phyloP scores from a whole-genome alignment of 2,113 vertebrate genomes.

The Pandion haliaetus region DNA sequence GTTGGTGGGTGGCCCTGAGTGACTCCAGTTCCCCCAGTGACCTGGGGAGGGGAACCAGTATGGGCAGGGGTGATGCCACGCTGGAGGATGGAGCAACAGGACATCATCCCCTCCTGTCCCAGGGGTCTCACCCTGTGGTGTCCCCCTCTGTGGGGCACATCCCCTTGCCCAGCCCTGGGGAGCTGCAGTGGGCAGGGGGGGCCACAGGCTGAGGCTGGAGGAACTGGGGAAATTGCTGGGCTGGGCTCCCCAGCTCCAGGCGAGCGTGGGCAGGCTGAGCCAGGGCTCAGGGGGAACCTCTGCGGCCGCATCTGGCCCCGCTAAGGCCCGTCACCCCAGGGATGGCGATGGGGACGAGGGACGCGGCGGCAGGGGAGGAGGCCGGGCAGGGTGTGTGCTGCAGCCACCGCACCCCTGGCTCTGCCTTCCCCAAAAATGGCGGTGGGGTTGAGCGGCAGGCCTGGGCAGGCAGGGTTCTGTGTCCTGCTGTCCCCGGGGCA shows the following conservation, averaged over 20 bases:
- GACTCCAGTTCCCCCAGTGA: not conserved
- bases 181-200: not conserved
- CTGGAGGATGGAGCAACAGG: not conserved
- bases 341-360: not conserved
- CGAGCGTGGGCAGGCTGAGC: not conserved
- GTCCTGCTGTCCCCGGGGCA: not conserved
- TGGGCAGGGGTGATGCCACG: not conserved
- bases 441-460: not conserved
- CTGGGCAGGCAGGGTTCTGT: not conserved
- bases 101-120: not conserved
- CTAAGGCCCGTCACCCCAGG: not conserved
- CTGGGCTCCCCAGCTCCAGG: not conserved
- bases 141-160: not conserved
- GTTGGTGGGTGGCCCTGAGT: rapidly evolving
- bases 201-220: rapidly evolving
- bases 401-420: not conserved
- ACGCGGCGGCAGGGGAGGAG: not conserved
- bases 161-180: not conserved
- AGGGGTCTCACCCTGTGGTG: not conserved
- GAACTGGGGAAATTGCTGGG: not conserved
- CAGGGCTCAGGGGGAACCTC: no score
- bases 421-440: not conserved
- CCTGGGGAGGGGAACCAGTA: not conserved
- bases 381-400: not conserved
- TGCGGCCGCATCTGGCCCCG: not conserved